These are phyloP conservation scores for Latrodectus elegans DNA, from an alignment of 2,888 invertebrate species.

Conservation along the genomic window DNA sequence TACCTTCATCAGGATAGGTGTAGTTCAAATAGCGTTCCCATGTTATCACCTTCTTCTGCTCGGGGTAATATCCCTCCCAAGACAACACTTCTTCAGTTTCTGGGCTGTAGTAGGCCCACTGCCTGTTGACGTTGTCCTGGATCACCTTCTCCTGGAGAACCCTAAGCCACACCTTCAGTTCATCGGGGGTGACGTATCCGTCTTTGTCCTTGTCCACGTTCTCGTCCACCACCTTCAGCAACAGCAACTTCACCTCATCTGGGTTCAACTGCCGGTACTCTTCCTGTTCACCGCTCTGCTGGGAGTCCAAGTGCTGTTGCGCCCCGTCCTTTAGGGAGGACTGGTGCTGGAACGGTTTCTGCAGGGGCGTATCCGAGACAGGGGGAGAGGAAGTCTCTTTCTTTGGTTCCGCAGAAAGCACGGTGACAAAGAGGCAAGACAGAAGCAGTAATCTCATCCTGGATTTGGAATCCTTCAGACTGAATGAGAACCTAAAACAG, in stretches of 20 bases:
- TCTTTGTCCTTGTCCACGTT: constrained; percentile 66
- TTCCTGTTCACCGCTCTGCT: constrained; percentile 14
- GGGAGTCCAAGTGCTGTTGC: constrained; percentile 39
- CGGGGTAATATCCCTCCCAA: constrained; percentile 71
- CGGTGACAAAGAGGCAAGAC: constrained; percentile 28
- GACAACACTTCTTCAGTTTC: constrained; percentile 70
- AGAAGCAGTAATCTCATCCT: constrained; percentile 48
- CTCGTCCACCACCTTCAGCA: constrained; percentile 66
- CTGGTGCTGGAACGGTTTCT: constrained; percentile 41
- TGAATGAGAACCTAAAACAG: constrained; percentile 3
- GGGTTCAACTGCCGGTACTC: constrained; percentile 54
- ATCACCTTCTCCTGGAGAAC: constrained; percentile 70
- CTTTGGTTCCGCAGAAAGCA: constrained; percentile 13
- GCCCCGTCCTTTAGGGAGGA: constrained; percentile 42
- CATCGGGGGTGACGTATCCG: constrained; percentile 66
- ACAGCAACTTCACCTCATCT: constrained; percentile 59
- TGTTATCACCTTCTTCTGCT: constrained; percentile 70
- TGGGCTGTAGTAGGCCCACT: constrained; percentile 72
- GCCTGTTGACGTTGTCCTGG: constrained; percentile 71
- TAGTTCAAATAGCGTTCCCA: constrained; percentile 72
- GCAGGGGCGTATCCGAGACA: constrained; percentile 5
- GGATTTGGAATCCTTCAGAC: not conserved
- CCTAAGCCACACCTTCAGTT: constrained; percentile 71
- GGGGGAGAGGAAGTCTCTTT: constrained; percentile 9
- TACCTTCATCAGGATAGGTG: constrained; percentile 71